Evolutionary conservation across 2,888 invertebrate species (phyloP).

Genomic region (Halictus ligatus): DNA sequence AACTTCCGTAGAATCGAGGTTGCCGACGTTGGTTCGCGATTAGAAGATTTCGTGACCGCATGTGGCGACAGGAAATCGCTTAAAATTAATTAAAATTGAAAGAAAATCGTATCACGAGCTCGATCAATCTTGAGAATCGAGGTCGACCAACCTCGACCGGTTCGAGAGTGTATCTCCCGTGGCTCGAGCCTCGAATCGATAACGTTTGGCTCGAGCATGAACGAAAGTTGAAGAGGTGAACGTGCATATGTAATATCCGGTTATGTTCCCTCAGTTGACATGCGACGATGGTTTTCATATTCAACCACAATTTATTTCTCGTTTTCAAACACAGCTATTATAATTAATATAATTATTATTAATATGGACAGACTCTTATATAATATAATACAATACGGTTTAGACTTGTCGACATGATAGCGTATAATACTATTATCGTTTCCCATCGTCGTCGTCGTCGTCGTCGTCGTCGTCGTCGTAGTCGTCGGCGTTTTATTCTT

Average conservation of each 20-base stretch:
- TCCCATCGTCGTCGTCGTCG: conserved; percentile 79
- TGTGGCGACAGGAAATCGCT: not conserved
- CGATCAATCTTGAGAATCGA: conserved; percentile 42
- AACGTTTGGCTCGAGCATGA: conserved; percentile 32
- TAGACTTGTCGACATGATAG: conserved; percentile 84
- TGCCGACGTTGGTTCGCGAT: not conserved
- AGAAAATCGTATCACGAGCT: conserved; percentile 23
- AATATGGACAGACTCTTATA: conserved; percentile 85
- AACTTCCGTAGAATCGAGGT: not conserved
- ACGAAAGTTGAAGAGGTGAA: conserved; percentile 40
- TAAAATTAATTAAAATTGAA: conserved; percentile 36
- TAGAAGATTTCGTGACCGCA: not conserved
- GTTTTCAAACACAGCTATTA: conserved; percentile 85
- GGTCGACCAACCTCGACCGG: conserved; percentile 32
- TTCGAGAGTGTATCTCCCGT: conserved; percentile 30
- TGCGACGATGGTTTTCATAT: conserved; percentile 77
- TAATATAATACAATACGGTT: conserved; percentile 84
- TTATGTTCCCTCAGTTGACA: conserved; percentile 1
- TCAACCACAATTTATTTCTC: conserved; percentile 85
- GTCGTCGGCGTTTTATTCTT: conserved; percentile 75
- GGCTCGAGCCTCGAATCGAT: conserved; percentile 41
- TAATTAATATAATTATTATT: conserved; percentile 84
- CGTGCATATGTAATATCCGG: not conserved
- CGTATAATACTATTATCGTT: conserved; percentile 84
- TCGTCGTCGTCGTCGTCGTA: conserved; percentile 52